These are phyloP conservation scores for Marasmarcha lunaedactyla DNA, from an alignment of 2,888 invertebrate species.

Conservation along the genomic window DNA sequence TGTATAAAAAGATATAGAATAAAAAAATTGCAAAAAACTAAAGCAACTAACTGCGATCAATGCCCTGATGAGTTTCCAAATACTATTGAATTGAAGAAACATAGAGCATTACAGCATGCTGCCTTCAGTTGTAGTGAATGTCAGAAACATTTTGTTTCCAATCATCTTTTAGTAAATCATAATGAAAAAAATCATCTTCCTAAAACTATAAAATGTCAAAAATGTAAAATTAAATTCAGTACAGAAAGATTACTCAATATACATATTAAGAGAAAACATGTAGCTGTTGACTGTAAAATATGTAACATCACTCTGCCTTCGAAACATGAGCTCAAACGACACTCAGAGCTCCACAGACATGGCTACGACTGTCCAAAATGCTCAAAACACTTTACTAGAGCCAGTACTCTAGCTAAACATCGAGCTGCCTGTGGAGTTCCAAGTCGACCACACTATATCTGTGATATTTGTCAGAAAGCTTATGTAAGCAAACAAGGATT, in stretches of 20 bases:
- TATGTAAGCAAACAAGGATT: conserved; percentile 38
- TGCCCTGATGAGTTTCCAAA: too few species aligned
- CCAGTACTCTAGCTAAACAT: conserved; percentile 30
- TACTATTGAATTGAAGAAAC: conserved; percentile 11
- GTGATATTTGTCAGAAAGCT: conserved; percentile 45
- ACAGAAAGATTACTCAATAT: conserved; percentile 32
- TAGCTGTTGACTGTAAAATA: conserved; percentile 33
- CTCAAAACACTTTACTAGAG: conserved; percentile 33
- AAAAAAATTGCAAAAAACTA: too few species aligned
- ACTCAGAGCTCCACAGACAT: conserved; percentile 37
- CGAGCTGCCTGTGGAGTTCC: conserved; percentile 28
- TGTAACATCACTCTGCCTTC: conserved; percentile 42
- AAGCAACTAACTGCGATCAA: too few species aligned
- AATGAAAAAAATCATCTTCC: conserved; percentile 33
- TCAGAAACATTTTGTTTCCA: conserved; percentile 30
- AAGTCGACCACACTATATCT: conserved; percentile 11
- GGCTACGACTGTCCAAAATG: conserved; percentile 32
- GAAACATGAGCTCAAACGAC: conserved; percentile 29
- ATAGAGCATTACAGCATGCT: conserved; percentile 14
- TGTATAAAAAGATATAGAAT: too few species aligned
- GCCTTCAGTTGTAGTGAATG: conserved; percentile 28
- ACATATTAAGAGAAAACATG: conserved; percentile 35
- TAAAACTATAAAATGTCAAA: conserved; percentile 8
- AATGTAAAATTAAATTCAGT: conserved; percentile 42
- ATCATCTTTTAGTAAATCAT: conserved; percentile 29